These are phyloP conservation scores for Agrotis exclamationis DNA, from an alignment of 2,888 invertebrate genomes.

Conservation along the genomic window DNA sequence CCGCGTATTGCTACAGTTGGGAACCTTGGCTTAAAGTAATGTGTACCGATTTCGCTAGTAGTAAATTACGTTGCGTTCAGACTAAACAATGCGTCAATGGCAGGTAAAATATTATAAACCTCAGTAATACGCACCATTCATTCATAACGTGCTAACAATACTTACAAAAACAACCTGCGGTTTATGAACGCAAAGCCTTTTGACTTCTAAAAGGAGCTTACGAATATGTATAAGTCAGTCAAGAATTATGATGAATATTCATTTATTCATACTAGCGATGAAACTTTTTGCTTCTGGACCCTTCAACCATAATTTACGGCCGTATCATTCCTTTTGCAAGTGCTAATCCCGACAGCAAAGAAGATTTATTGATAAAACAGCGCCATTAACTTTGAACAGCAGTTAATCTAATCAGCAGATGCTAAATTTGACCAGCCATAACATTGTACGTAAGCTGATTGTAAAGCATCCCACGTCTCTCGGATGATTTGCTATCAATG, in stretches of 20 bases:
- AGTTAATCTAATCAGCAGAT: constrained; percentile 59
- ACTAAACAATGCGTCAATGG: constrained; percentile 68
- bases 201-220: constrained; percentile 36
- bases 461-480: constrained; percentile 65
- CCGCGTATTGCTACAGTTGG: background rate
- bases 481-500: constrained; percentile 67
- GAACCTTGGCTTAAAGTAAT: constrained; percentile 28
- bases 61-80: constrained; percentile 55
- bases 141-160: constrained; percentile 60
- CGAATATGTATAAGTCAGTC: constrained; percentile 4
- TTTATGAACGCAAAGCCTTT: constrained; percentile 39
- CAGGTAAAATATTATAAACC: constrained; percentile 69
- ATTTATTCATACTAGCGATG: constrained; percentile 26
- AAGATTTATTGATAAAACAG: constrained; percentile 49
- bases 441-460: constrained; percentile 59
- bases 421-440: constrained; percentile 59
- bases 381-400: constrained; percentile 37
- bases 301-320: constrained; percentile 20
- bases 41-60: constrained; percentile 32
- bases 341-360: constrained; percentile 30
- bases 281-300: constrained; percentile 27
- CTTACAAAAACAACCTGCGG: constrained; percentile 46
- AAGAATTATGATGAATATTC: constrained; percentile 33
- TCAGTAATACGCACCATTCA: constrained; percentile 58
- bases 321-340: constrained; percentile 21